Evolutionary conservation across 2,888 invertebrate genomes (phyloP).

Genomic region (Noctua janthina): DNA sequence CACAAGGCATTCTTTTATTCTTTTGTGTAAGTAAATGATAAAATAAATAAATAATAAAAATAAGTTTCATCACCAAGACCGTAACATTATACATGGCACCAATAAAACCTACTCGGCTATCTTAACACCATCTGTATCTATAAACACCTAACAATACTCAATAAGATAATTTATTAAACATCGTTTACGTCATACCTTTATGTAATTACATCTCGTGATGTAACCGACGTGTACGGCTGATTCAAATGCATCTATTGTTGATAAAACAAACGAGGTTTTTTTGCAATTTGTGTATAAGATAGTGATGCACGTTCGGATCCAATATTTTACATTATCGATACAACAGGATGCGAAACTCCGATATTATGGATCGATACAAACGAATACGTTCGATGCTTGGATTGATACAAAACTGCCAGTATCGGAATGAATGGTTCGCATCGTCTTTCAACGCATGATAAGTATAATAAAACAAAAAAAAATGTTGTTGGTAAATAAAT

Average conservation of each 20-base stretch:
- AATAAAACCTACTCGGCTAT: conserved; percentile 22
- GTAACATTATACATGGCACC: neutral
- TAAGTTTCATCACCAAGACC: neutral
- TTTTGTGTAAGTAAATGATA: no score
- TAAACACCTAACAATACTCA: conserved; percentile 44
- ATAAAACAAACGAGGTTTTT: conserved; percentile 31
- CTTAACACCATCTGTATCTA: conserved; percentile 11
- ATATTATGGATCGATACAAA: neutral
- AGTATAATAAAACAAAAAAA: neutral
- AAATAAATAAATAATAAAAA: no score
- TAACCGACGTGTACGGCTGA: conserved; percentile 25
- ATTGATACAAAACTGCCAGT: neutral
- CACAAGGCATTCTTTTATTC: no score
- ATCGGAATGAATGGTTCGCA: neutral
- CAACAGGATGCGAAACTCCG: neutral
- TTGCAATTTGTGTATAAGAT: neutral
- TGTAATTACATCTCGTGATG: conserved; percentile 67
- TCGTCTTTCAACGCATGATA: neutral
- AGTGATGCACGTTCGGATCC: neutral
- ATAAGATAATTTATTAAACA: conserved; percentile 58
- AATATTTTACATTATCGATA: neutral
- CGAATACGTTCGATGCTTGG: neutral
- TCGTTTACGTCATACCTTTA: conserved; percentile 61
- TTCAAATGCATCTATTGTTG: conserved; percentile 50
- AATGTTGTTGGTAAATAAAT: neutral